A percentile compares a stretch with the other conserved stretches of the same genome.
phyloP scores from a whole-genome alignment of 2,113 vertebrate species.

The Apteryx mantelli region DNA sequence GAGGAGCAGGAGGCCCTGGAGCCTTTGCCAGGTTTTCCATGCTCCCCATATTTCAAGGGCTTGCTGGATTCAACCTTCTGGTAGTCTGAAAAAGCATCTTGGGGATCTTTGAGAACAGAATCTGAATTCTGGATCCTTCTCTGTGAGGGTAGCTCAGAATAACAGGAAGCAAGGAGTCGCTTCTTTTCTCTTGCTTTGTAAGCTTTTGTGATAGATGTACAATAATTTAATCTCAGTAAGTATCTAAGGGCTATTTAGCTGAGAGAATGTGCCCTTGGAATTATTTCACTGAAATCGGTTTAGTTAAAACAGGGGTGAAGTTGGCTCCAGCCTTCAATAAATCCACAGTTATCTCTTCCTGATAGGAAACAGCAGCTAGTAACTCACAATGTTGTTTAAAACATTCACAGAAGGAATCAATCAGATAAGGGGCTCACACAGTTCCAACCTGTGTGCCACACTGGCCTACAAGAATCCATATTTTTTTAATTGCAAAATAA shows the following conservation, averaged over 20 bases:
- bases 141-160: neutral
- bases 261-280: conserved; percentile 13
- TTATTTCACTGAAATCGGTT: neutral
- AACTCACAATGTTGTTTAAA: conserved; percentile 42
- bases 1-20: neutral
- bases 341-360: conserved; percentile 56
- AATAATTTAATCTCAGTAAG: neutral
- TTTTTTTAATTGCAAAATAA: neutral
- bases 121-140: neutral
- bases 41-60: neutral
- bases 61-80: neutral
- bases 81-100: neutral
- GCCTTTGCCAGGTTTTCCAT: neutral
- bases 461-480: neutral
- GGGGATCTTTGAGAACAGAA: neutral
- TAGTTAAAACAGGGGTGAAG: neutral
- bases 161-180: neutral
- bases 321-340: conserved; percentile 1
- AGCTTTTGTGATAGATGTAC: neutral
- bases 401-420: neutral
- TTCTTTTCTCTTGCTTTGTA: neutral
- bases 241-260: neutral
- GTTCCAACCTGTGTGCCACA: neutral
- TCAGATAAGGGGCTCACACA: neutral
- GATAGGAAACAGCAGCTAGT: conserved; percentile 51